phyloP scores from a whole-genome alignment of 2,797 vertebrate genomes.

The Thaleichthys pacificus region DNA sequence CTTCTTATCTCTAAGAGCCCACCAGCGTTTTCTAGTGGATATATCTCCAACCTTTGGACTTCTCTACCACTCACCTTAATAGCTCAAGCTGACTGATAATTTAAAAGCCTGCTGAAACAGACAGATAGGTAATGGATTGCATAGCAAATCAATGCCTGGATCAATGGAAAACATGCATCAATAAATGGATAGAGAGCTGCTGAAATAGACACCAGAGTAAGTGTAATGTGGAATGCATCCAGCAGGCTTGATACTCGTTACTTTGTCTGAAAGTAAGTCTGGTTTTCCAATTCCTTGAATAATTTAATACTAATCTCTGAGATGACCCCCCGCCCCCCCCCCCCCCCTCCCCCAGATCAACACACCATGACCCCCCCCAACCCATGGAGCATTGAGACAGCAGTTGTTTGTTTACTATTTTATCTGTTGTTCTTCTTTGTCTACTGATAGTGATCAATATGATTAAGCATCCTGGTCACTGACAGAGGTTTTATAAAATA shows the following conservation, averaged over 20 bases:
- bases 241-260: constrained; percentile 46
- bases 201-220: constrained; percentile 70
- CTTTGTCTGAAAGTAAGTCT: constrained; percentile 35
- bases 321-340: background rate
- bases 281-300: background rate
- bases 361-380: too few species aligned
- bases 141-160: constrained; percentile 70
- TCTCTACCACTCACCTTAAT: constrained; percentile 66
- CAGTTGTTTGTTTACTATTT: constrained; percentile 7
- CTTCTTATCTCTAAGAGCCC: background rate
- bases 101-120: constrained; percentile 74
- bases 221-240: constrained; percentile 45
- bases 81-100: constrained; percentile 72
- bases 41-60: constrained; percentile 72
- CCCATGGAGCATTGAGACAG: background rate
- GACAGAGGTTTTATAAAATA: constrained; percentile 10
- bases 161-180: constrained; percentile 75
- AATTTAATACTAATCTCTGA: background rate
- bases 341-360: too few species aligned
- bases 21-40: constrained; percentile 17
- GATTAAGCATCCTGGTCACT: constrained; percentile 27
- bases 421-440: constrained; percentile 25
- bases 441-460: constrained; percentile 21
- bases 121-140: constrained; percentile 77
- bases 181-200: constrained; percentile 72